Conservation (phyloP, 2,888 invertebrate species). For the Pocota personata region DNA sequence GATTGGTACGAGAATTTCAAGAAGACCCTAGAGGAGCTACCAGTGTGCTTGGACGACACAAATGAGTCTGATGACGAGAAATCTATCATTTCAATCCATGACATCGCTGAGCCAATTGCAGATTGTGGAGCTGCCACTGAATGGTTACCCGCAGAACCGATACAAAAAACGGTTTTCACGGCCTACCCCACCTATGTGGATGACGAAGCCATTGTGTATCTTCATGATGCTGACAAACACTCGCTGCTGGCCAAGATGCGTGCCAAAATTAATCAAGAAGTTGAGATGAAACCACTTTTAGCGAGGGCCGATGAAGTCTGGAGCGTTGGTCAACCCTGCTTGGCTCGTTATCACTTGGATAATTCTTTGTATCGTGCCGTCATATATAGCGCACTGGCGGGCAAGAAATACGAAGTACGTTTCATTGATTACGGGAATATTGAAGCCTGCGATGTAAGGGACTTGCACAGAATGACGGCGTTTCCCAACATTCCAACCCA, state of each 20-base stretch:
- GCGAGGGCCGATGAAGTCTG: conserved; percentile 81
- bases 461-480: conserved; percentile 86
- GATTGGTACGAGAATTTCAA: conserved; percentile 74
- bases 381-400: conserved; percentile 19
- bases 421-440: conserved; percentile 94
- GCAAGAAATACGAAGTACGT: conserved; percentile 84
- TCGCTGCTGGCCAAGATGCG: conserved; percentile 84
- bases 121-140: conserved; percentile 81
- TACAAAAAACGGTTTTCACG: conserved; percentile 84
- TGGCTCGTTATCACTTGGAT: conserved; percentile 87
- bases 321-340: conserved; percentile 87
- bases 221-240: conserved; percentile 78
- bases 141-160: conserved; percentile 86
- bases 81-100: conserved; percentile 22
- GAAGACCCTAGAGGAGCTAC: conserved; percentile 77
- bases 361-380: conserved; percentile 88
- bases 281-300: conserved; percentile 73
- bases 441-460: conserved; percentile 85
- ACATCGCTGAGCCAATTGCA: conserved; percentile 46
- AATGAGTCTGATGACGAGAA: conserved; percentile 54
- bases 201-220: conserved; percentile 83
- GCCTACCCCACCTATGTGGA: conserved; percentile 87
- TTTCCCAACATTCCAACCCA: conserved; percentile 87
- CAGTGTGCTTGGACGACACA: conserved; percentile 6
- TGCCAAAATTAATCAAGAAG: conserved; percentile 83